Base-by-base conservation (phyloP, 2,797 vertebrate genomes). In the Delichon dasypus region DNA sequence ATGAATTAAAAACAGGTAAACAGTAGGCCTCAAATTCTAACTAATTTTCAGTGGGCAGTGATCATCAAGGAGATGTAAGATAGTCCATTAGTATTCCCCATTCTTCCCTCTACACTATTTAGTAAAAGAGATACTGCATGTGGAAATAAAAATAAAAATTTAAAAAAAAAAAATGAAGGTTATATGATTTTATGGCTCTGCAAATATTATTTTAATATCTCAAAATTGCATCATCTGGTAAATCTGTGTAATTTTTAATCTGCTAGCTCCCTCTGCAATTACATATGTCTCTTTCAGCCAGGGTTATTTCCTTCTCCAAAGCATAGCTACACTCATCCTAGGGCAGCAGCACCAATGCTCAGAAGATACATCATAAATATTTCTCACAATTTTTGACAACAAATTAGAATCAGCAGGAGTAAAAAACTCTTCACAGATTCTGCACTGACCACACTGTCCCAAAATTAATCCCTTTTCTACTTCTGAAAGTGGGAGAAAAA, bases 261-360 rank as follows among this genome's bases (percentile, higher is more conserved):
- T 67, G 18, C 20, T 65, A 20, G 32, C 20, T 84, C 26, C 50
- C 18, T 9, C 42, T 78, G 38, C 26, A 58, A 11, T 68, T 80
- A 22, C 5, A 10, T 29, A 5, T 0, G 0, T 61, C 32, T 66
- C 13, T 25, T 57, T 88, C 62, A 71, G 36, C 4, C 27, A 27
- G 7, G 60, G 38, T 38, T 53, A 47, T 22, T 61, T 61, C 16
- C 51, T 81, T 89, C 32, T 74, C 21, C 29, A 30, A 57, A 65
- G 22, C 20, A 6, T 47, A 11, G 17, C 74, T 62, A 34, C 14
- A 7, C 15, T 51, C 1, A 0, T 73, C 11, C 42, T 30, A 8
- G 40, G 18, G 15, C 13, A 57, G 48, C 27, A 74, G 65, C 38
- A 38, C 26, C 27, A 22, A 11, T 36, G 51, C 22, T 40, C 54